Conservation (phyloP, 2,888 invertebrate species). For the Timema podura region DNA sequence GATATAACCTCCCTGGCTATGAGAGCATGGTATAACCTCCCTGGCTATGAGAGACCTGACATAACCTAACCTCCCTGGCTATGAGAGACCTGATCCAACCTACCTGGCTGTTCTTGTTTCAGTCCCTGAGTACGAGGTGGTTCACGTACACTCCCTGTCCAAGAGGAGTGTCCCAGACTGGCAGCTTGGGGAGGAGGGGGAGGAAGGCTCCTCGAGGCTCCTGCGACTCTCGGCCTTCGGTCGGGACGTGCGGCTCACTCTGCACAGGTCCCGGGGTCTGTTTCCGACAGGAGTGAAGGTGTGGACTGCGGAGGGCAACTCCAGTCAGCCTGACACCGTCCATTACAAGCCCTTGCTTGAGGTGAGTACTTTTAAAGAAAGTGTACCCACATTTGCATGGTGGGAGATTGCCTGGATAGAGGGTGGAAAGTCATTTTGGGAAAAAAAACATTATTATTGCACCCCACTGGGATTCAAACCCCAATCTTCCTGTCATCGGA, state of each 20-base stretch:
- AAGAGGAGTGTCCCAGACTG: slow-evolving; percentile 43
- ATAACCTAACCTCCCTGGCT: not conserved
- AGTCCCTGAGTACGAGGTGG: slow-evolving; percentile 82
- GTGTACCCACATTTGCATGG: no score
- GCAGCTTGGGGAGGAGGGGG: slow-evolving; percentile 36
- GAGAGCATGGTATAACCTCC: no score
- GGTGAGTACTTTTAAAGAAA: slow-evolving; percentile 50
- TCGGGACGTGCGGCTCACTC: slow-evolving; percentile 64
- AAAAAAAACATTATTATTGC: no score
- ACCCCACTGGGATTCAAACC: no score
- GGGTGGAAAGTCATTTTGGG: no score
- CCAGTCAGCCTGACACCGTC: slow-evolving; percentile 71
- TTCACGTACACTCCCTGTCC: slow-evolving; percentile 60
- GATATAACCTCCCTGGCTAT: no score
- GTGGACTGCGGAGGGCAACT: slow-evolving; percentile 75
- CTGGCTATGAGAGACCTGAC: no score
- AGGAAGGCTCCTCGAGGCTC: slow-evolving; percentile 43
- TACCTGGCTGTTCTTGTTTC: slow-evolving; percentile 33
- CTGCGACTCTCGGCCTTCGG: slow-evolving; percentile 78
- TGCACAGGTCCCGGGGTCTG: slow-evolving; percentile 73
- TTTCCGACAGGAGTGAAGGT: slow-evolving; percentile 73
- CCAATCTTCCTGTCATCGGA: no score
- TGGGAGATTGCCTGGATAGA: no score
- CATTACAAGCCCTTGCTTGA: slow-evolving; percentile 72
- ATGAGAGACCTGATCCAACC: slow-evolving; percentile 15